phyloP scores from a whole-genome alignment of 2,888 invertebrate species.

The Dolichopus griseipennis region DNA sequence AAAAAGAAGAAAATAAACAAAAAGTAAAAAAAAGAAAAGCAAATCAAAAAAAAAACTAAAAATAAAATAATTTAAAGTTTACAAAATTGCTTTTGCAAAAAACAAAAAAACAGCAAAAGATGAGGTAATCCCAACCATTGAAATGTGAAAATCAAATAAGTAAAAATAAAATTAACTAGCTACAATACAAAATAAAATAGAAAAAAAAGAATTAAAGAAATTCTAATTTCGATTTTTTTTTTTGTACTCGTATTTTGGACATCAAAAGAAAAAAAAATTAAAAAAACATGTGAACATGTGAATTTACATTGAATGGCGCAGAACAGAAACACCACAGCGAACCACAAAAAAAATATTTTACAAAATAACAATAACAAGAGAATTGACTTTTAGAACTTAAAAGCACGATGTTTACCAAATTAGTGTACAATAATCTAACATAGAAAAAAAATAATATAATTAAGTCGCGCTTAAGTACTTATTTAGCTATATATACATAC shows the following conservation, averaged over 20 bases:
- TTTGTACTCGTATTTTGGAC: no score
- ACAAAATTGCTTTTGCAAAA: neutral
- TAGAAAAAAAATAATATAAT: no score
- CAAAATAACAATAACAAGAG: neutral
- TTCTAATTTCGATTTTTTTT: neutral
- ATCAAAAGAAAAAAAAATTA: neutral
- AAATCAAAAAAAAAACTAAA: neutral
- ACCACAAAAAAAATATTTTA: neutral
- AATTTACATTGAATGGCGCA: neutral
- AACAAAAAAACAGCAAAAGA: neutral
- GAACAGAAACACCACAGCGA: neutral
- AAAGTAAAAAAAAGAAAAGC: neutral
- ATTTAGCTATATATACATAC: no score
- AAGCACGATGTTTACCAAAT: no score
- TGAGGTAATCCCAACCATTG: neutral
- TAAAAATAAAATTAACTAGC: no score
- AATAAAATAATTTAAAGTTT: neutral
- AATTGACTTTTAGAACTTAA: no score
- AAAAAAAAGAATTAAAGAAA: conserved; percentile 10
- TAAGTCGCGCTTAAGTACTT: no score
- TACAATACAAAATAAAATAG: conserved; percentile 13
- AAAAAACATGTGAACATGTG: conserved; percentile 9
- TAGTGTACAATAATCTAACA: no score
- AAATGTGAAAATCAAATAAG: no score
- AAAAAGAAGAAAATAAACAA: no score